These are phyloP conservation scores for Characodon lateralis DNA, from an alignment of 2,797 vertebrate genomes.

Conservation along the genomic window DNA sequence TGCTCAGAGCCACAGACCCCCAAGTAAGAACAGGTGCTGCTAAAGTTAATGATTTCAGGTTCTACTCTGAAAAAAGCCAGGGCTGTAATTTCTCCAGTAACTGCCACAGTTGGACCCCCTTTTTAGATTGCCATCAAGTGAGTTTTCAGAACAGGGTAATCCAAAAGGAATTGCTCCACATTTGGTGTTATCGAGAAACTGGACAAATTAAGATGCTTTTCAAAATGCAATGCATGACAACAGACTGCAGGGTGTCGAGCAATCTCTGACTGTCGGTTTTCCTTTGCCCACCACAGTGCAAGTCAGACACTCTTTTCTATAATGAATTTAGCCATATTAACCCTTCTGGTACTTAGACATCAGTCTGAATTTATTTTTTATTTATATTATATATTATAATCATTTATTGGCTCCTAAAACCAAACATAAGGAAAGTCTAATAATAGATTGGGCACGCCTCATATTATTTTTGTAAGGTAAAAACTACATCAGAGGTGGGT, in stretches of 20 bases:
- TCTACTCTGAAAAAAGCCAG: slow-evolving; percentile 41
- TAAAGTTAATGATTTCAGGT: slow-evolving; percentile 78
- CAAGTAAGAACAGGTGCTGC: slow-evolving; percentile 85
- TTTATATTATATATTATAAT: too few relatives aligned
- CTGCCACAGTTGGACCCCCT: slow-evolving; percentile 57
- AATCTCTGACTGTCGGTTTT: slow-evolving; percentile 39
- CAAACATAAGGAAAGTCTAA: too few relatives aligned
- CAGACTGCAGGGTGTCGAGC: slow-evolving; percentile 40
- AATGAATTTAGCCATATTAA: too few relatives aligned
- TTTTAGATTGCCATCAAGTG: slow-evolving; percentile 70
- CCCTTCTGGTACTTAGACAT: too few relatives aligned
- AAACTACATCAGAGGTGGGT: too few relatives aligned
- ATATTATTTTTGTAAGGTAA: too few relatives aligned
- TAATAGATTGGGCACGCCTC: too few relatives aligned
- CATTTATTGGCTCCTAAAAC: too few relatives aligned
- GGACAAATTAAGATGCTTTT: slow-evolving; percentile 68
- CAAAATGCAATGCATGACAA: slow-evolving; percentile 34
- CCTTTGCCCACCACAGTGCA: slow-evolving; percentile 11
- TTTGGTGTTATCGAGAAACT: slow-evolving; percentile 71
- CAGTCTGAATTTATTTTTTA: too few relatives aligned
- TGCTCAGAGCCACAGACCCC: slow-evolving; percentile 78
- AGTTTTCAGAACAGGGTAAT: slow-evolving; percentile 73
- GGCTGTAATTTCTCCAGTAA: slow-evolving; percentile 66
- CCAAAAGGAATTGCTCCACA: slow-evolving; percentile 70
- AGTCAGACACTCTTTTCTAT: background rate